phyloP scores from a whole-genome alignment of 35 echinoderm and acorn worm genomes.

The Stichopus chloronotus region DNA sequence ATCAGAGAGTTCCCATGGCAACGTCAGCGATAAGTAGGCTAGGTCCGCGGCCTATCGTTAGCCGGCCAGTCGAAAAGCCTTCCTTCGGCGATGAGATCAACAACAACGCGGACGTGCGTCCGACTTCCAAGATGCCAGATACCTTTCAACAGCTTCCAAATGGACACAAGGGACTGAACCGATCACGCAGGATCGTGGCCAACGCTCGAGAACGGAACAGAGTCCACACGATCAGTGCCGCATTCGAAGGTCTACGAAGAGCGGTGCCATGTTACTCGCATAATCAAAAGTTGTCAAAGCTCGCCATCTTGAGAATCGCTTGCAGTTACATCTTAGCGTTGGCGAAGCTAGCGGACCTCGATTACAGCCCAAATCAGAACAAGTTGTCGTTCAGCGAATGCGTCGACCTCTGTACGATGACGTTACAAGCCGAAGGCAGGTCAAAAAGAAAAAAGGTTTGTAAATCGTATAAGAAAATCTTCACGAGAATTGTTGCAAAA shows the following conservation, averaged over 20 bases:
- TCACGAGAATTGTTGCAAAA: neutral
- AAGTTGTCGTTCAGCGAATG: slow-evolving; percentile 88
- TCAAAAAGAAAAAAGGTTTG: slow-evolving; percentile 95
- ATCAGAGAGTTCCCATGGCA: neutral
- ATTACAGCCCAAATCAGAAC: slow-evolving; percentile 76
- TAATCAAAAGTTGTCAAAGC: slow-evolving; percentile 98
- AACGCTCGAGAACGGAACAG: slow-evolving; percentile 94
- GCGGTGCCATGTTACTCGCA: slow-evolving; percentile 99
- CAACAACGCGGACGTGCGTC: neutral
- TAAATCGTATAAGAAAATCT: neutral
- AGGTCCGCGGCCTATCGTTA: neutral
- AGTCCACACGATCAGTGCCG: slow-evolving; percentile 97
- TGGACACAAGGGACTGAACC: slow-evolving; percentile 83
- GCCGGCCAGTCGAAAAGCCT: neutral
- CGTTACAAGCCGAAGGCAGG: slow-evolving; percentile 89
- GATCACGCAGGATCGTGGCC: slow-evolving; percentile 89
- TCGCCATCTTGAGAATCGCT: slow-evolving; percentile 94
- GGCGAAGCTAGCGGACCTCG: slow-evolving; percentile 84
- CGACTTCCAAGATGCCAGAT: neutral
- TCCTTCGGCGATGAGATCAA: slow-evolving; percentile 12
- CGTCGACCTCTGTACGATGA: slow-evolving; percentile 91
- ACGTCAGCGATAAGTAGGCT: neutral
- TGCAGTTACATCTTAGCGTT: slow-evolving; percentile 98
- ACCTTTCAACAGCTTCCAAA: neutral
- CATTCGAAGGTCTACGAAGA: slow-evolving; percentile 94